Base-by-base conservation (phyloP, 1,140 invertebrate species). In the Parasteatoda tepidariorum region DNA sequence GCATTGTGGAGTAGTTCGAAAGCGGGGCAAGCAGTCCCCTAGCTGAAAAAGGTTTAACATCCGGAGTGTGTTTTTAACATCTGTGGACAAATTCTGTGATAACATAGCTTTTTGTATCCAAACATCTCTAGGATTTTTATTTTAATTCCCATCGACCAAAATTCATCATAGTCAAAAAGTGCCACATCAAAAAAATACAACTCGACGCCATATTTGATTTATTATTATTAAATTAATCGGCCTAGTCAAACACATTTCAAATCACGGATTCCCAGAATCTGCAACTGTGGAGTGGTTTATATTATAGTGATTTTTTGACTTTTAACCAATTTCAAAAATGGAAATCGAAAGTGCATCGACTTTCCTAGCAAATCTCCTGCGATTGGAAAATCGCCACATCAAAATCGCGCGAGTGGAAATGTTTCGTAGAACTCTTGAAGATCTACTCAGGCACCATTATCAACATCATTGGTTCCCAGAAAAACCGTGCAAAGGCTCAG, bases 381-480 rank as follows among this genome's bases (percentile, higher is more conserved):
- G 91, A 74, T 86, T 92, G 41, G 89, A 90, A 85, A 87, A 86
- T 83, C 74, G 87, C 85, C 70, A 86, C 41, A 87, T 92, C 84
- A 89, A 89, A 34, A 90, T 92, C 62, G 87, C 90, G 15, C 90
- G 92, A 83, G 86, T 92, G 55, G 90, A 91, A 18, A 88, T 88
- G 86, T 93, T 93, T 88, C 91, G 91, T 67, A 87, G 86, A 6
- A 91, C 89, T 61, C 85, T 93, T 57, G 90, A 89, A 24, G 90
- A 91, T 71, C 88, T 92, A 5, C 87, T 93, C 38, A 87, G 89
- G 38, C 88, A 89, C 24, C 90, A 92, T 30, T 93, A 93, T 86
- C 88, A 90, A 48, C 90, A 92, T 83, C 93, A 93, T 85, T 93
- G 93, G 92, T 93, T 93, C 85, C 92, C 92, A 3, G 92, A 93